Base-by-base conservation (phyloP, 2,113 vertebrate genomes). In the Polyodon spathula region DNA sequence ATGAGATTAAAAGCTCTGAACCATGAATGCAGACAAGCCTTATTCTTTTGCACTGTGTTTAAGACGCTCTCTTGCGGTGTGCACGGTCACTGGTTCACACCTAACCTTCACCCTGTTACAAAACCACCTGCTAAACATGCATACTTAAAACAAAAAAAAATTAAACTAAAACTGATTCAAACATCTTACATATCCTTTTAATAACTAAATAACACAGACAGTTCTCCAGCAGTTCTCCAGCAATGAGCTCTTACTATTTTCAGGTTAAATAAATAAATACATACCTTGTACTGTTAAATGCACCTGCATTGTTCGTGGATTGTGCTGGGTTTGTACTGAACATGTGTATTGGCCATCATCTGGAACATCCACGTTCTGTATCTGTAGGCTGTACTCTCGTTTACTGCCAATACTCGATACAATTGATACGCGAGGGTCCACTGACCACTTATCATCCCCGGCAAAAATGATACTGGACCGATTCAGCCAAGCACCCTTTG, bases 401-500 rank as follows among this genome's bases (percentile, higher is more conserved):
- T 89, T 85, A 65, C 91, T 92, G 4, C 81, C 81, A 37, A 88
- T 74, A 15, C 89, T 91, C 11, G 94, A 86, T 69, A 86, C 88
- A 37, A 99, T 98, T 51, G 96, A 97, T 41, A 99, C 95, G 0
- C 96, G 92, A 4, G 95, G 94, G 40, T 99, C 96, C 73, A 91
- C 92, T 0, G 95, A 97, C 96, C 96, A 99, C 81, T 97, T 97
- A 78, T 99, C 96, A 0, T 83, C 84, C 64, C 96, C 96, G 40
- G 96, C 94, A 46, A 97, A 98, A 76, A 98, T 95, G 74, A 99
- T 97, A 78, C 92, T 97, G 2, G 95, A 97, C 54, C 96, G 91
- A 73, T 99, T 99, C 79, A 99, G 86, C 96, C 96, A 99, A 74
- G 96, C 96, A 67, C 94, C 95, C 81, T 98, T 98, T 42, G 95